Conservation (phyloP, 1,140 invertebrate genomes). For the Oreohelix idahoensis region DNA sequence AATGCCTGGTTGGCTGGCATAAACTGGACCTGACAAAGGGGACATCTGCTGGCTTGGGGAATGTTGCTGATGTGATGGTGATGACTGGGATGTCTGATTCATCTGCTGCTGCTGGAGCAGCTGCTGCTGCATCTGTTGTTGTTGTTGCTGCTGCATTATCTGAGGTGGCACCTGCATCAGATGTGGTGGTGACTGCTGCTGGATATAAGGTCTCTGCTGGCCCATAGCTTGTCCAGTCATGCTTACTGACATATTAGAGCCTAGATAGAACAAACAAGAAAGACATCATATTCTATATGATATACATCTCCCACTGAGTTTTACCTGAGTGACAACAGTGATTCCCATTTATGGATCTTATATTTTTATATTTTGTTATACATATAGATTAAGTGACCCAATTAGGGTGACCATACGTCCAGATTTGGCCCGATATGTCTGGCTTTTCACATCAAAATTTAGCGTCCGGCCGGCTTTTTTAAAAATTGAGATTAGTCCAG, state of each 20-base stretch:
- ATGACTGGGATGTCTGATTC: background rate
- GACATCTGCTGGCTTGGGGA: slow-evolving; percentile 17
- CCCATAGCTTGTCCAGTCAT: slow-evolving; percentile 6
- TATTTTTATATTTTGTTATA: too few relatives aligned
- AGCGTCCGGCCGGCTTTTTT: too few relatives aligned
- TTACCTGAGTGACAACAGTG: too few relatives aligned
- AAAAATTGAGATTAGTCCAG: too few relatives aligned
- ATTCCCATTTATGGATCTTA: too few relatives aligned
- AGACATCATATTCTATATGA: too few relatives aligned
- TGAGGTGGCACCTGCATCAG: background rate
- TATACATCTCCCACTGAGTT: too few relatives aligned
- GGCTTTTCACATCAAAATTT: too few relatives aligned
- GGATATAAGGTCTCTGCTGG: background rate
- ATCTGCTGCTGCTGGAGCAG: slow-evolving; percentile 22
- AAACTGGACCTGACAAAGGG: background rate
- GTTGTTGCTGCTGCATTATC: slow-evolving; percentile 3
- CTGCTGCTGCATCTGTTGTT: background rate
- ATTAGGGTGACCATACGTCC: too few relatives aligned
- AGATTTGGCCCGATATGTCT: too few relatives aligned
- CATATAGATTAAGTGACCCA: too few relatives aligned
- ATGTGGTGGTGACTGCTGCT: slow-evolving; percentile 14
- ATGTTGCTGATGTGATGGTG: slow-evolving; percentile 1
- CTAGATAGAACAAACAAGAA: too few relatives aligned
- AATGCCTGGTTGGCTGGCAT: background rate
- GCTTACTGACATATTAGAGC: background rate